Conservation (phyloP, 2,113 vertebrate species). For the Zosterops japonicus region DNA sequence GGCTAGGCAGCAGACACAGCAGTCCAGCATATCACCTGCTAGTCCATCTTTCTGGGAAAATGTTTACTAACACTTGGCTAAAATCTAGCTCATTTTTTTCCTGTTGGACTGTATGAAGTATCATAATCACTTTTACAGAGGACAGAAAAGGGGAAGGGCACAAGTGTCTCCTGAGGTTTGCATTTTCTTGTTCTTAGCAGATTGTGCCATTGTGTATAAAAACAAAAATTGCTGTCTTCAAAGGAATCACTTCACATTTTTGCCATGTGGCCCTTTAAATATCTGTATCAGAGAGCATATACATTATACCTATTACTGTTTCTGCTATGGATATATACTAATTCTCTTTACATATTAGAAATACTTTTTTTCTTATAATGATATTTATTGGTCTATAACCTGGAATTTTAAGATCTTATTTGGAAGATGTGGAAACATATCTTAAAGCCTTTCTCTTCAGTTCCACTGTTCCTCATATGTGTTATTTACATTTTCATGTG, state of each 20-base stretch:
- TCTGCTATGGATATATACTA: neutral
- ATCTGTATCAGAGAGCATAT: neutral
- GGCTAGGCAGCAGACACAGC: neutral
- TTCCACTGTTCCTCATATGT: neutral
- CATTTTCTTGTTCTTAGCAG: neutral
- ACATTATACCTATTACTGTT: neutral
- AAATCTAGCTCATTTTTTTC: neutral
- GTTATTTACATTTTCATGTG: constrained; percentile 14
- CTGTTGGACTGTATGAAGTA: neutral
- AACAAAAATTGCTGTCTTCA: neutral
- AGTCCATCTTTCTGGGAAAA: neutral
- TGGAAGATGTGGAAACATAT: neutral
- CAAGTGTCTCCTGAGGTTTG: neutral
- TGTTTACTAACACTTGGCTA: neutral
- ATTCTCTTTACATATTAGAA: neutral
- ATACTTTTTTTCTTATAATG: neutral
- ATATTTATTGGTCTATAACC: neutral
- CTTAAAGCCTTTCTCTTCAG: neutral
- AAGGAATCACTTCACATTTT: neutral
- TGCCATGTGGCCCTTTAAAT: neutral
- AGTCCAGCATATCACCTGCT: neutral
- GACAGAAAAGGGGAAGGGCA: neutral
- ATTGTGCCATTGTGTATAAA: neutral
- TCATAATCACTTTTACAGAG: neutral
- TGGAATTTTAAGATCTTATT: neutral